Percentiles rank a stretch among this genome's conserved stretches.
Conservation (phyloP, 1,140 invertebrate genomes). For the Caerostris extrusa region DNA sequence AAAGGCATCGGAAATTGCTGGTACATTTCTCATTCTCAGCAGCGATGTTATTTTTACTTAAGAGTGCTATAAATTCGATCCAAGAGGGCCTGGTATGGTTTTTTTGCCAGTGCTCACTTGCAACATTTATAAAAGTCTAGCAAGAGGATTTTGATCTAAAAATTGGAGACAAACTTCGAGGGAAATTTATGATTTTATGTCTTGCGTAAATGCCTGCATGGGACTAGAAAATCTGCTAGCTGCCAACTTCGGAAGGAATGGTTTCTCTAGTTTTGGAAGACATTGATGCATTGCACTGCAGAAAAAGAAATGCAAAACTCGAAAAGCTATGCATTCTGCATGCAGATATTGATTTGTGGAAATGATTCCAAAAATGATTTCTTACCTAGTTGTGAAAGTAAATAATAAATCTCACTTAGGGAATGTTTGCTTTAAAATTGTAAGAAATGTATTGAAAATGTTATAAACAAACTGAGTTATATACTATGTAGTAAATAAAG, state of each 20-base stretch:
- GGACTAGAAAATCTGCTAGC: conserved; percentile 15
- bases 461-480: no score
- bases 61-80: not conserved
- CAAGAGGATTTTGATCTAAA: not conserved
- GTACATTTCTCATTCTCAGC: not conserved
- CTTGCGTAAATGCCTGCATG: not conserved
- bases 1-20: no score
- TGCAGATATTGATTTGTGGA: not conserved
- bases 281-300: not conserved
- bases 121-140: conserved; percentile 8
- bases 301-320: not conserved
- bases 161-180: conserved; percentile 7
- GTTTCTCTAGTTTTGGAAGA: not conserved
- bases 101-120: not conserved
- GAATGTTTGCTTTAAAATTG: not conserved
- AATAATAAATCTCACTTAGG: not conserved
- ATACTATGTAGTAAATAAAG: no score
- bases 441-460: no score
- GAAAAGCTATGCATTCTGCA: not conserved
- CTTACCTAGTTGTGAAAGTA: not conserved
- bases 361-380: not conserved
- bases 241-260: conserved; percentile 19
- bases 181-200: conserved; percentile 14
- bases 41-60: no score
- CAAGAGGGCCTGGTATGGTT: not conserved